These are phyloP conservation scores for Trichogramma dendrolimi DNA, from an alignment of 2,888 invertebrate species.

Conservation along the genomic window DNA sequence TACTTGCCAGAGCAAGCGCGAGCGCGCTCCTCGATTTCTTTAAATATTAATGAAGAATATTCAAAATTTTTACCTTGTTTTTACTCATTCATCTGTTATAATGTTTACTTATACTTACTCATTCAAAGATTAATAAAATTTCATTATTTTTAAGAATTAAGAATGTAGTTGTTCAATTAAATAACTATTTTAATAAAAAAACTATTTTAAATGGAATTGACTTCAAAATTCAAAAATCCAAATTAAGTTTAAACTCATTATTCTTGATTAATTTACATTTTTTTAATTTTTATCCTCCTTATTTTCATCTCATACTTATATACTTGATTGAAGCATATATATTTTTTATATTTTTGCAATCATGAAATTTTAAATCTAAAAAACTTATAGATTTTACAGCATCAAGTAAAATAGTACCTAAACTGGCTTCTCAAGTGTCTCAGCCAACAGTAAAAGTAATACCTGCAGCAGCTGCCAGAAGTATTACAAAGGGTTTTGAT, in stretches of 20 bases:
- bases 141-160: too few relatives aligned
- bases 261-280: constrained; percentile 1
- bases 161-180: too few relatives aligned
- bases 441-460: constrained; percentile 43
- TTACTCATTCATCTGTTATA: too few relatives aligned
- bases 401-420: constrained; percentile 54
- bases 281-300: too few relatives aligned
- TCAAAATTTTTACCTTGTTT: background rate
- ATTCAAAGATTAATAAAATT: too few relatives aligned
- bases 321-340: background rate
- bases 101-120: too few relatives aligned
- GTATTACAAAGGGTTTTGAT: constrained; percentile 44
- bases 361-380: background rate
- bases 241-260: background rate
- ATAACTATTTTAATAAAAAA: too few relatives aligned
- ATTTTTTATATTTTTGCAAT: background rate
- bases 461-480: constrained; percentile 41
- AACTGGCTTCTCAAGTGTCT: constrained; percentile 36
- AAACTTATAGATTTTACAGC: constrained; percentile 52
- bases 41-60: background rate
- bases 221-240: too few relatives aligned
- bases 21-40: too few relatives aligned
- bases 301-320: too few relatives aligned
- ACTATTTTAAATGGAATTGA: too few relatives aligned
- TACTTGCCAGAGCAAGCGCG: too few relatives aligned